phyloP scores from a whole-genome alignment of 2,888 invertebrate species.

The Theristus sp. region DNA sequence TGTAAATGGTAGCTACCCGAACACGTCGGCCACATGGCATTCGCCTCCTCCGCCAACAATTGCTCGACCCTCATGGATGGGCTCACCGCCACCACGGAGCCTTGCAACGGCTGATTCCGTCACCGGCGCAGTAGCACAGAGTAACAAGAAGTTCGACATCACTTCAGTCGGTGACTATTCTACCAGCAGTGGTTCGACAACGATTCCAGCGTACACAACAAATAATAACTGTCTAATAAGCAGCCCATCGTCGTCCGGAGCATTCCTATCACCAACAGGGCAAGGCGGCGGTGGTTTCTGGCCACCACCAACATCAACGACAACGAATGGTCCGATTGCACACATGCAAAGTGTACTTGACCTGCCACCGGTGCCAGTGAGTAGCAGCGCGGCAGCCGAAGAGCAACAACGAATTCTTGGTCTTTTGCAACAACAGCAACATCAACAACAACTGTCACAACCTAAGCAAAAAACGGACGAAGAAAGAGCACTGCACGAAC shows the following conservation, averaged over 20 bases:
- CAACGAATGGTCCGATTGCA: not conserved
- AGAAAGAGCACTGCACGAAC: too few relatives aligned
- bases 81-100: not conserved
- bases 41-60: too few relatives aligned
- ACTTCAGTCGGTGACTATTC: not conserved
- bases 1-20: too few relatives aligned
- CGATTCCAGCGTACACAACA: too few relatives aligned
- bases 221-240: too few relatives aligned
- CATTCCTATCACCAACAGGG: not conserved
- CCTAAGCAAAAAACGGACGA: too few relatives aligned
- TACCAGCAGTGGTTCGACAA: too few relatives aligned
- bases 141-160: not conserved
- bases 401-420: not conserved
- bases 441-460: too few relatives aligned
- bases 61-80: not conserved
- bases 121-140: not conserved
- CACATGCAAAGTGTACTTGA: not conserved
- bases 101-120: too few relatives aligned
- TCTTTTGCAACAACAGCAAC: too few relatives aligned
- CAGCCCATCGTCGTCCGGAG: too few relatives aligned
- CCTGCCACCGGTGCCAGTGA: not conserved
- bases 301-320: not conserved
- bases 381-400: not conserved
- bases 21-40: too few relatives aligned
- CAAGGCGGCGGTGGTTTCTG: not conserved